Percentiles rank a stretch among this genome's conserved stretches.
phyloP scores from a whole-genome alignment of 2,888 invertebrate species.

The Athripsodes cinereus region DNA sequence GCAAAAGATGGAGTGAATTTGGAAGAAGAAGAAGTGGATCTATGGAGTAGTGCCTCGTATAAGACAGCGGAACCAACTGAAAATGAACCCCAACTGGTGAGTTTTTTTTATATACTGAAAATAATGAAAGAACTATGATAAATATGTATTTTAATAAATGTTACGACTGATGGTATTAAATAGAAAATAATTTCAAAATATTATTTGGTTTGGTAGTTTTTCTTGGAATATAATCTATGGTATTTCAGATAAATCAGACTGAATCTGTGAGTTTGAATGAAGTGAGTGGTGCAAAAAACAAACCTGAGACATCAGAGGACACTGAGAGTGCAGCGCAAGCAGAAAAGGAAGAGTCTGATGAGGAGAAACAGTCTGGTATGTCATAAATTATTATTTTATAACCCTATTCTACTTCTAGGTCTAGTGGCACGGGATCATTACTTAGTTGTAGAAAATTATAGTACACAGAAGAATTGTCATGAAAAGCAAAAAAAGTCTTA shows the following conservation, averaged over 20 bases:
- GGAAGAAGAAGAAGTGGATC: slow-evolving; percentile 30
- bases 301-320: neutral
- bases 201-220: too few species aligned
- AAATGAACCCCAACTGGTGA: slow-evolving; percentile 33
- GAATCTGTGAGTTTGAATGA: slow-evolving; percentile 13
- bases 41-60: slow-evolving; percentile 37
- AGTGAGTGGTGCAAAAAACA: neutral
- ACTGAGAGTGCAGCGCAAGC: neutral
- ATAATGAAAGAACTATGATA: too few species aligned
- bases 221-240: slow-evolving; percentile 28
- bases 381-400: neutral
- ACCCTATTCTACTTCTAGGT: too few species aligned
- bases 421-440: too few species aligned
- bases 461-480: too few species aligned
- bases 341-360: slow-evolving; percentile 1
- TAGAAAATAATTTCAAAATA: too few species aligned
- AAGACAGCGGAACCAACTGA: slow-evolving; percentile 36
- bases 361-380: slow-evolving; percentile 2
- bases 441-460: too few species aligned
- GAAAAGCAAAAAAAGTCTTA: too few species aligned
- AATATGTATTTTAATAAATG: too few species aligned
- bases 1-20: too few species aligned
- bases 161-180: too few species aligned
- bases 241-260: slow-evolving; percentile 42
- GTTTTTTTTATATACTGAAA: too few species aligned